Evolutionary conservation across 92 coral and sea anemone species (phyloP).

Genomic region (Hydrozoanthus gracilis): DNA sequence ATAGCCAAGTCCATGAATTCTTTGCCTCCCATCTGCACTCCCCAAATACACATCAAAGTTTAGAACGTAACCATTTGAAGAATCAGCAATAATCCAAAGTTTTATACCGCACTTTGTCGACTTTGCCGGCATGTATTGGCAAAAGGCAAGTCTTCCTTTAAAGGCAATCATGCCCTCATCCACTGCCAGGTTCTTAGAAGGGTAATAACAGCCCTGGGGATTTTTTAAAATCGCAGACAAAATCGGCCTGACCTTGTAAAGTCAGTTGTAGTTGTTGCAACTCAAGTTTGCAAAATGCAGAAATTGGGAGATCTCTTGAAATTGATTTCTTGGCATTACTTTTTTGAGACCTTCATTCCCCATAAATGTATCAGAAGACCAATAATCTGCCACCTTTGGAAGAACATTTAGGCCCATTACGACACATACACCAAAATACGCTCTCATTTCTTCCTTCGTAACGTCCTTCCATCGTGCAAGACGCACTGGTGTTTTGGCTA

Average conservation of each 20-base stretch:
- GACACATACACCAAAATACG: constrained; percentile 6
- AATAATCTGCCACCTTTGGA: constrained; percentile 23
- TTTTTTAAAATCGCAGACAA: neutral
- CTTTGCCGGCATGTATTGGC: constrained; percentile 7
- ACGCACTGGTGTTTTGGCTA: constrained; percentile 8
- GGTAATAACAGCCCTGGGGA: constrained; percentile 10
- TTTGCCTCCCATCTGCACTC: neutral
- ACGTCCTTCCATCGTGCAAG: constrained; percentile 20
- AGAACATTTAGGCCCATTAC: constrained; percentile 13
- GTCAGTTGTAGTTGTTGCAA: neutral
- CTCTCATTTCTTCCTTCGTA: constrained; percentile 14
- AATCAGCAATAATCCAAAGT: neutral
- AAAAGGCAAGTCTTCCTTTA: constrained; percentile 4
- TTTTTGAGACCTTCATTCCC: neutral
- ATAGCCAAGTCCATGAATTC: neutral
- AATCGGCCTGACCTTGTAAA: neutral
- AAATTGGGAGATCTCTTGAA: constrained; percentile 15
- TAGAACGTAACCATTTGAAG: neutral
- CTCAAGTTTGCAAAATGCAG: constrained; percentile 10
- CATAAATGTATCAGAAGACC: constrained; percentile 8
- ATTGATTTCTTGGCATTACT: constrained; percentile 13
- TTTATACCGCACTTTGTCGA: neutral
- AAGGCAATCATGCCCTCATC: neutral
- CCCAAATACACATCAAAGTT: constrained; percentile 8
- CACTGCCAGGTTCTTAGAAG: no score